These are phyloP conservation scores for Lasioglossum oenotherae DNA, from an alignment of 2,888 invertebrate genomes.

Conservation along the genomic window DNA sequence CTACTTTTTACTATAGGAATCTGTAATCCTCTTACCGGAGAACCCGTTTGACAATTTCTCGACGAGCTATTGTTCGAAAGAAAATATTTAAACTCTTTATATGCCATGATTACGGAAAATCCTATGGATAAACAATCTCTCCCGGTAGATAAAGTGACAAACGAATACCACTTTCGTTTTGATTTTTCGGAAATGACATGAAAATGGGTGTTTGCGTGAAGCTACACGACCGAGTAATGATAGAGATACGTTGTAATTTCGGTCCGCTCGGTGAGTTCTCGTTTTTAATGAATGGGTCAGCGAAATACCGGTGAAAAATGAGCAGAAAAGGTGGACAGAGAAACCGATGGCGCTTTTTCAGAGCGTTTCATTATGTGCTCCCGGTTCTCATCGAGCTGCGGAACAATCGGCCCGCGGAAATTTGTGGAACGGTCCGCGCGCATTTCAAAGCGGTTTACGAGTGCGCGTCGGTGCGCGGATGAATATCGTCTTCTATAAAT, in stretches of 20 bases:
- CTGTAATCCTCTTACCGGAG: slow-evolving; percentile 41
- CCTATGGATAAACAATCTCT: not conserved
- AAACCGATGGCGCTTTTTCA: not conserved
- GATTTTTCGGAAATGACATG: not conserved
- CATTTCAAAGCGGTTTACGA: slow-evolving; percentile 1
- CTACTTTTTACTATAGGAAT: not conserved
- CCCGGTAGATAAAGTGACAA: not conserved
- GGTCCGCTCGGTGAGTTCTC: too few relatives aligned
- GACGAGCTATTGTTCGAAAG: not conserved
- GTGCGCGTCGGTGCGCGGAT: not conserved
- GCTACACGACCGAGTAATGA: not conserved
- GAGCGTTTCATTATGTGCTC: slow-evolving; percentile 1
- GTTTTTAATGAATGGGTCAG: not conserved
- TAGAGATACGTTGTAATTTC: not conserved
- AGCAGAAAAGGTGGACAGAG: not conserved
- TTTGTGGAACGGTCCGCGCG: not conserved
- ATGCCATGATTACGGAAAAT: not conserved
- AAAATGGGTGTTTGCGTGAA: not conserved
- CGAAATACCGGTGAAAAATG: not conserved
- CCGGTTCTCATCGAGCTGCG: slow-evolving; percentile 7
- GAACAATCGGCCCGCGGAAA: not conserved
- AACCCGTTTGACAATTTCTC: not conserved
- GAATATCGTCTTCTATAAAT: not conserved
- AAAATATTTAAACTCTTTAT: not conserved
- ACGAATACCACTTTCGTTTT: not conserved